Evolutionary conservation across 1,140 invertebrate genomes (phyloP), one percentile per base, ranked within the genome.

Genomic region (Stegodyphus mimosarum): DNA sequence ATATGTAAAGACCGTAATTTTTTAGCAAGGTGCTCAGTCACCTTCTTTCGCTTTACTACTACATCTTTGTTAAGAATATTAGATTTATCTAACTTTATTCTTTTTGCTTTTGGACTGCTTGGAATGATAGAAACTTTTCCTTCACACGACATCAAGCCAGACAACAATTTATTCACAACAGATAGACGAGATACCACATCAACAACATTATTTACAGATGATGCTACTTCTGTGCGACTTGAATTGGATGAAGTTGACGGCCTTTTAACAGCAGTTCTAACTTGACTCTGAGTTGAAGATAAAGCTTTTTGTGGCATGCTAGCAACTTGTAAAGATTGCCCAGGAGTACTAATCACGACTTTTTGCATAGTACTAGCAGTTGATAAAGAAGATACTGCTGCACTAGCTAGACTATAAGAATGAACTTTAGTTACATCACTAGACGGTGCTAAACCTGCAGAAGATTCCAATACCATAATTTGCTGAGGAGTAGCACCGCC

Each of bases 51-150:
- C 33, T 88, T 87, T n/a, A 85, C 79, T 15, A 87, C 89, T 64
- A 90, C 89, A 86, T 91, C 89, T 33, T 72, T 70, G 60, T 17
- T 89, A 9, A 89, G 75, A 49, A 90, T 87, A 4, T 89, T 87
- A n/a, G 89, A 89, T 67, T 90, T 89, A 73, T 91, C 90, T 10
- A 91, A 69, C 83, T 90, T 90, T 2, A 90, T 87, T 74, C 89
- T 89, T 83, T 91, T 91, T 18, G 88, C 48, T 81, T 80, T 80
- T 13, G 85, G 85, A 70, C 85, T 85, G 48, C 49, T 77, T 73
- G 70, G 70, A 67, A 73, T 74, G 50, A 50, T 67, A 52, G 80
- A 66, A 70, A 71, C 33, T 71, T 80, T 71, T 33, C 77, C 67
- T 71, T 80, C 77, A 71, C 6, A 71, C n/a, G 67, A 17, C 17